Base-by-base conservation (phyloP, 2,113 vertebrate species). In the Oplegnathus fasciatus region DNA sequence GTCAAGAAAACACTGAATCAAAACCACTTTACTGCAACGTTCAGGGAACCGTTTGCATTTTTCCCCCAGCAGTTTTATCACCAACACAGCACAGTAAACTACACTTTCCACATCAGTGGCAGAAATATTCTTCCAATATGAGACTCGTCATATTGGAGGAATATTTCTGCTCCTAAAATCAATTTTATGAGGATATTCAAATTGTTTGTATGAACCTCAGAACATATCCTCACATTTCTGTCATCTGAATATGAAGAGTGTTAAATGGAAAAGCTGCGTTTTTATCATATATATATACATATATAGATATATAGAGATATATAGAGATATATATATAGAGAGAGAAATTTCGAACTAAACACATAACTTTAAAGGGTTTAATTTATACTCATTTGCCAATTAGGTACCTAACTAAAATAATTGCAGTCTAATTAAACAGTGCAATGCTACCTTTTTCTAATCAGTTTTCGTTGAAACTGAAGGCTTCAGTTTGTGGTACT, bases 1-100 rank as follows among this genome's bases (percentile, higher is more conserved):
- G 87, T 86, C 91, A 89, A 57, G 72, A 68, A 88, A 75, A 88
- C 60, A 26, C 6, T 44, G 44, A 84, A 69, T 73, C 62, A 77
- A 80, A 88, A 87, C 40, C 28, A 58, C 70, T 85, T 86, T 34
- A 46, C 44, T 78, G 58, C 75, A 20, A 75, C 22, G 44, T 87
- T 88, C 74, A 55, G 80, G 73, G 73, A 83, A 66, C 5, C 6
- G 61, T 82, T 82, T 52, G 37, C 70, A 28, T 86, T 34, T 48
- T 40, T 22, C 0, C 52, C 3, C 5, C 37, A 11, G 44, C 48
- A 57, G 50, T 80, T 89, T 87, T 75, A 81, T 89, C 83, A 82
- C 77, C 85, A 83, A 79, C 68, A 50, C 83, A 58, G 55, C 80
- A 32, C 60, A 30, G 46, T 52, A 70, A 91, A 87, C 52, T 72